Evolutionary conservation across 1,140 invertebrate species (phyloP).

Genomic region (Melitaea cinxia): DNA sequence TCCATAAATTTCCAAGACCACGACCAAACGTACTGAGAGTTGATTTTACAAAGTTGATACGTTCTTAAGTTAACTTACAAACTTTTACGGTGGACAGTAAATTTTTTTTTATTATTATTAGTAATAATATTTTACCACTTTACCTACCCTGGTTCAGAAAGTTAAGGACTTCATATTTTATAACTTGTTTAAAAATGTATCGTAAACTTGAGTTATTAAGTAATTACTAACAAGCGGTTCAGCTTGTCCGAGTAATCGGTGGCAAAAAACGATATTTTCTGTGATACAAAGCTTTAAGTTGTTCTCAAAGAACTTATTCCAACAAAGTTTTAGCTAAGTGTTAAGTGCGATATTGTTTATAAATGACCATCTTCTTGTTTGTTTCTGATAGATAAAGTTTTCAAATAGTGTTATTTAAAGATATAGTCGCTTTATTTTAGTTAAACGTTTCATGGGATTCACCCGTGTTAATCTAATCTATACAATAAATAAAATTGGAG

Average conservation of each 20-base stretch:
- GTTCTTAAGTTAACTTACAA: too few species aligned
- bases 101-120: too few species aligned
- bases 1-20: too few species aligned
- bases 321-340: slow-evolving; percentile 37
- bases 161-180: too few species aligned
- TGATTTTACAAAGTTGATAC: too few species aligned
- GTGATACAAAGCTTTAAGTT: slow-evolving; percentile 30
- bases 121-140: too few species aligned
- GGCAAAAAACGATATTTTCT: slow-evolving; percentile 33
- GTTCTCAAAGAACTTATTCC: slow-evolving; percentile 38
- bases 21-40: too few species aligned
- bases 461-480: too few species aligned
- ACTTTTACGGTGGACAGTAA: too few species aligned
- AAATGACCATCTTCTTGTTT: slow-evolving; percentile 38
- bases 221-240: slow-evolving; percentile 13
- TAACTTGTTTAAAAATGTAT: background rate
- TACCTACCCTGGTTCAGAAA: background rate
- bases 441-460: background rate
- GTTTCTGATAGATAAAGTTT: slow-evolving; percentile 35
- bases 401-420: background rate
- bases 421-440: background rate
- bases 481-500: too few species aligned
- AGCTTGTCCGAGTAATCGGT: slow-evolving; percentile 22
- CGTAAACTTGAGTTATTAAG: slow-evolving; percentile 8
- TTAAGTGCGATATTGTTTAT: slow-evolving; percentile 45